These are phyloP conservation scores for Chauna torquata DNA, from an alignment of 2,113 vertebrate species.

Conservation along the genomic window DNA sequence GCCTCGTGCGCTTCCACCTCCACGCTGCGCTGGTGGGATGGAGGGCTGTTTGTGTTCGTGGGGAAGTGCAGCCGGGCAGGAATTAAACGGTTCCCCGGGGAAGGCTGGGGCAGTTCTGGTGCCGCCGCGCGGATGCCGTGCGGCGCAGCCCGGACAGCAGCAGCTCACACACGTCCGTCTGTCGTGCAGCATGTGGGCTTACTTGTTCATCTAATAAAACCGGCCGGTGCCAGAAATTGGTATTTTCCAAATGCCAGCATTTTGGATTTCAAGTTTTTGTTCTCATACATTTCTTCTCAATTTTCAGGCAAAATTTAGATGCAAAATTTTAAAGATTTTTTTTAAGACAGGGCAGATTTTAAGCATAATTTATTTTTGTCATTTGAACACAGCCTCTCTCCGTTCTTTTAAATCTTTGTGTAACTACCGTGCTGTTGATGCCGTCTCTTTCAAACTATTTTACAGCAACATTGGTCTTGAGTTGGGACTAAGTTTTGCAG, in stretches of 20 bases:
- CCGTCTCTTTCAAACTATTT: not conserved
- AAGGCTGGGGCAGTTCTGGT: no score
- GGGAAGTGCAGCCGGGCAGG: not conserved
- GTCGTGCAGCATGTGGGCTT: not conserved
- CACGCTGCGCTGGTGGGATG: not conserved
- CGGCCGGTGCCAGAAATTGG: rapidly evolving
- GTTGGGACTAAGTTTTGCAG: not conserved
- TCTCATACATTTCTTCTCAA: rapidly evolving
- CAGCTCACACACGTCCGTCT: rapidly evolving
- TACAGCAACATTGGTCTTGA: not conserved
- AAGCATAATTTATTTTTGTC: not conserved
- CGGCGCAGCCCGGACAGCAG: not conserved
- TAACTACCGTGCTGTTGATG: not conserved
- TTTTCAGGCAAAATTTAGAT: not conserved
- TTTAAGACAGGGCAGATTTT: not conserved
- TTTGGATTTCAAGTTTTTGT: not conserved
- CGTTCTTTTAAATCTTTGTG: not conserved
- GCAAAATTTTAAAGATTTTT: not conserved
- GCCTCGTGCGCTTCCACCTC: not conserved
- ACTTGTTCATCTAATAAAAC: rapidly evolving
- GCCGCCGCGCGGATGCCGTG: no score
- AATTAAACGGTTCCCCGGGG: no score
- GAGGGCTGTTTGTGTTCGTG: not conserved
- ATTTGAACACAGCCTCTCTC: no score
- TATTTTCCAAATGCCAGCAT: rapidly evolving